These are phyloP conservation scores for Drosophila setifemur DNA, from an alignment of 1,140 invertebrate species.

Conservation along the genomic window DNA sequence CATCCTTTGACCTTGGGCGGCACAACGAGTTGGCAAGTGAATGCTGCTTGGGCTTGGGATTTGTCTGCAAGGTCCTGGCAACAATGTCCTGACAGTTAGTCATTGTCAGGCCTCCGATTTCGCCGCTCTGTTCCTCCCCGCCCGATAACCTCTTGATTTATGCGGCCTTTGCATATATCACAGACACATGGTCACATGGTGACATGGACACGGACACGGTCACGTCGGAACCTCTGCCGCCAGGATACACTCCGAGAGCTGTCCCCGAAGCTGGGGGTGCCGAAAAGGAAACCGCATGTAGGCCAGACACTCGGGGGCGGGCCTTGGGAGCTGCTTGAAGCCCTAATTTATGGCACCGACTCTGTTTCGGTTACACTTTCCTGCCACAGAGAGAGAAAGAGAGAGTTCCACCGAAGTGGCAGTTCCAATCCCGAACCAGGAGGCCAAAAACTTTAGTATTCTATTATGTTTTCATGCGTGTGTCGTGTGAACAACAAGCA, in stretches of 20 bases:
- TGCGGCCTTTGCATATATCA: conserved; percentile 61
- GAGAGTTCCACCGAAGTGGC: not conserved
- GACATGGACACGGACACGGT: conserved; percentile 9
- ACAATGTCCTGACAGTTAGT: conserved; percentile 59
- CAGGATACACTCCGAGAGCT: not conserved
- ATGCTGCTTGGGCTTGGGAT: conserved; percentile 4
- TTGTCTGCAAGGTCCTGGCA: too few relatives aligned
- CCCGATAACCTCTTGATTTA: conserved; percentile 48
- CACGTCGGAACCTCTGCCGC: conserved; percentile 22
- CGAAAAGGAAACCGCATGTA: conserved; percentile 3
- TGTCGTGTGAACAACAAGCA: conserved; percentile 49
- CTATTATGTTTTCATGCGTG: conserved; percentile 48
- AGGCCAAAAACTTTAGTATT: conserved; percentile 30
- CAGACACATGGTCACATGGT: conserved; percentile 9
- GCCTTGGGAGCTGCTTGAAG: conserved; percentile 13
- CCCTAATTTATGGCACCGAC: conserved; percentile 57
- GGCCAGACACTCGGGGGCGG: not conserved
- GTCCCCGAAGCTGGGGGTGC: not conserved
- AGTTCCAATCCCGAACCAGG: not conserved
- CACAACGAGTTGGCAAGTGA: conserved; percentile 12
- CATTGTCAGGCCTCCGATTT: conserved; percentile 52
- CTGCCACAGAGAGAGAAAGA: not conserved
- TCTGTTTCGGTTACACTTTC: conserved; percentile 13
- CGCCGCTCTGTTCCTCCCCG: conserved; percentile 3
- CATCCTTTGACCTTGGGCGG: conserved; percentile 36